phyloP scores from a whole-genome alignment of 2,888 invertebrate genomes.

The Euzophera pinguis region DNA sequence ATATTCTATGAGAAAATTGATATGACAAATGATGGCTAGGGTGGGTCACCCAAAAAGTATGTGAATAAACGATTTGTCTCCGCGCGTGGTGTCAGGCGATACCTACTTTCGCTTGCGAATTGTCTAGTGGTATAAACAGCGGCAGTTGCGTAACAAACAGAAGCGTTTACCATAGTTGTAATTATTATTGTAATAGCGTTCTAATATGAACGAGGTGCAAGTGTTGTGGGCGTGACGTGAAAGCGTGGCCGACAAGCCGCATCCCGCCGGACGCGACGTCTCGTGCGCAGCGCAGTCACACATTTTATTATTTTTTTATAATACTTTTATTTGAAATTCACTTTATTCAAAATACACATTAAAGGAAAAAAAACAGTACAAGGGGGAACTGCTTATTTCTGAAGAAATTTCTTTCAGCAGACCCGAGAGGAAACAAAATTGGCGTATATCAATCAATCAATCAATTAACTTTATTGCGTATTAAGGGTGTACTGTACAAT shows the following conservation, averaged over 20 bases:
- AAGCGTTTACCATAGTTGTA: constrained; percentile 57
- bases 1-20: constrained; percentile 30
- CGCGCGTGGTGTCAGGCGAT: constrained; percentile 27
- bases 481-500: no score
- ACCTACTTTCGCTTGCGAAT: constrained; percentile 67
- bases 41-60: constrained; percentile 23
- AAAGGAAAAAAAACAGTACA: no score
- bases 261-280: constrained; percentile 1
- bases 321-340: no score
- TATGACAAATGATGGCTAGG: constrained; percentile 25
- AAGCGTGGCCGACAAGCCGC: constrained; percentile 32
- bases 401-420: no score
- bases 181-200: constrained; percentile 67
- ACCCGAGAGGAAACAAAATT: no score
- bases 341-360: no score
- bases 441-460: no score
- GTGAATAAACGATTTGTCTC: constrained; percentile 33
- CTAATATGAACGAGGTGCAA: constrained; percentile 54
- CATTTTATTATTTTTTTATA: no score
- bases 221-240: constrained; percentile 39
- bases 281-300: no score
- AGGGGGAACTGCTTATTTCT: no score
- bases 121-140: constrained; percentile 44
- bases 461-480: no score
- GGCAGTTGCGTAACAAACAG: constrained; percentile 46